phyloP scores from a whole-genome alignment of 2,113 vertebrate genomes.

The Epinephelus moara region DNA sequence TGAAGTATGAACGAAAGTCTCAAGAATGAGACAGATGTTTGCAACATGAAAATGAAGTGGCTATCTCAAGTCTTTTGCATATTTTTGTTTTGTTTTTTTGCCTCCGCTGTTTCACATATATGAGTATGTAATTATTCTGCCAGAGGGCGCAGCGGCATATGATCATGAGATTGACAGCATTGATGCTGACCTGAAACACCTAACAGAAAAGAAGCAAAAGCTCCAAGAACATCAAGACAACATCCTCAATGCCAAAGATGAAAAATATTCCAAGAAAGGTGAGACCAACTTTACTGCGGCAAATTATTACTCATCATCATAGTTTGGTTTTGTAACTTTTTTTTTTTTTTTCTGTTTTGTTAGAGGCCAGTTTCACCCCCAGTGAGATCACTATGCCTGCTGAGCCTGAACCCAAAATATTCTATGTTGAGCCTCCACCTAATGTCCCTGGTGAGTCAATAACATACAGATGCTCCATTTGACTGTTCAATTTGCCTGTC shows the following conservation, averaged over 20 bases:
- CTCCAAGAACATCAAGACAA: conserved; percentile 46
- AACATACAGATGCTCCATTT: background rate
- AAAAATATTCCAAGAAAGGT: background rate
- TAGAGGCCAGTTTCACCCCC: background rate
- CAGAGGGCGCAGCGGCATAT: conserved; percentile 1
- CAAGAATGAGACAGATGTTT: background rate
- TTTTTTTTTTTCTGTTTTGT: background rate
- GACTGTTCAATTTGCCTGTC: background rate
- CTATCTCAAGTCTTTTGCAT: background rate
- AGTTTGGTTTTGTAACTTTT: background rate
- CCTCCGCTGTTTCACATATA: background rate
- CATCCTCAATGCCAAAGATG: background rate
- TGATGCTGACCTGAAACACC: conserved; percentile 47
- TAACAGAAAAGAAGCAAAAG: conserved; percentile 49
- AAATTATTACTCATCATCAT: background rate
- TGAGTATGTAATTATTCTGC: background rate
- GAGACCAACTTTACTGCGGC: background rate
- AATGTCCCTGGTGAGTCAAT: conserved; percentile 52
- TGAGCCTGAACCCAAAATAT: background rate
- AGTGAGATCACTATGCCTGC: background rate
- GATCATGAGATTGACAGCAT: conserved; percentile 54
- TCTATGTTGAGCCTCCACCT: conserved; percentile 62
- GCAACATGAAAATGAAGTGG: background rate
- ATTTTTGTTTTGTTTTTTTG: background rate
- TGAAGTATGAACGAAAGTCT: background rate